Evolutionary conservation across 2,888 invertebrate genomes (phyloP), one percentile per base, ranked within the genome.

Genomic region (Drepanosiphum platanoidis): DNA sequence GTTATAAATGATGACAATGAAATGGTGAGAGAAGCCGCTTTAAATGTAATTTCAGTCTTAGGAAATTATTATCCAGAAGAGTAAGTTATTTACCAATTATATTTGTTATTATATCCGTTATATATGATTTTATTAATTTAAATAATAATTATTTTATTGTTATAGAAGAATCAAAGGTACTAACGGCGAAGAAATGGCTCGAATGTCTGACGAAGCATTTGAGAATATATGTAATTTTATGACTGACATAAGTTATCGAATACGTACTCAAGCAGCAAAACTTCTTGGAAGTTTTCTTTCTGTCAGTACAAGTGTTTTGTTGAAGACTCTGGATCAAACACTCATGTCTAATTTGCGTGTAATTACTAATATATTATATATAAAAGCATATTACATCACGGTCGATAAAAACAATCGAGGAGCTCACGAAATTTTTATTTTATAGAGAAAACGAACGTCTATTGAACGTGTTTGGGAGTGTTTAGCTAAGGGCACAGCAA

Each of bases 251-350:
- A 96, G 96, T 36, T 94, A 97, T 91, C 93, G 95, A 88, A 97
- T 97, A 86, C 92, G 97, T 70, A 95, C 94, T 3, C 92, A 95
- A 78, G 96, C 97, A 0, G 96, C 96, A 87, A 93, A 94, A 61
- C 91, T 97, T 83, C 92, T 98, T 86, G 99, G 99, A 0, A 92
- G 94, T 22, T 95, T 99, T 92, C 93, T 94, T 75, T 92, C 92
- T 80, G 98, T 99, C 7, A 95, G 97, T 84, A 93, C 95, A 74
- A 93, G 94, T 86, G 98, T 97, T 90, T 91, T 99, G 82, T 94
- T 97, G 89, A 99, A 99, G 91, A 99, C 99, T 0, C 91, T 99
- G 58, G 99, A 99, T 89, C 99, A 99, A 90, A 99, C 99, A 89
- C 92, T 98, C 36, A 97, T 98, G 97, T 96, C 96, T 79, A 96